Evolutionary conservation across 2,113 vertebrate species (phyloP).

Genomic region (Pangasianodon hypophthalmus): DNA sequence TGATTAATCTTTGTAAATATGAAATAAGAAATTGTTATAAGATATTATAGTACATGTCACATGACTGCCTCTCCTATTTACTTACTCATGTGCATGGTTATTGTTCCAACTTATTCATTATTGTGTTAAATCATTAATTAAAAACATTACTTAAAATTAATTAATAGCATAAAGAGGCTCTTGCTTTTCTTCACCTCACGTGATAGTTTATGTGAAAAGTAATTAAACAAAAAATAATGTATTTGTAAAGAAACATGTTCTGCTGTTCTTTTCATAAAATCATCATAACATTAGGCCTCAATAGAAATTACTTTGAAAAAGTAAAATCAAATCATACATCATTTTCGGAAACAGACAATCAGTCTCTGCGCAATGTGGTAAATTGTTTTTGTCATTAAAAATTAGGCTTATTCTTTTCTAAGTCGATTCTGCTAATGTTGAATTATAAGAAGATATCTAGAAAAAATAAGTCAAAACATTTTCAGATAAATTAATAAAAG

Average conservation of each 20-base stretch:
- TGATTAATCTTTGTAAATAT: not conserved
- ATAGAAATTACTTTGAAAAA: not conserved
- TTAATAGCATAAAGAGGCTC: not conserved
- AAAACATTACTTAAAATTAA: not conserved
- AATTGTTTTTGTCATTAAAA: too few species aligned
- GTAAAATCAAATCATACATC: not conserved
- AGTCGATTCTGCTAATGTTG: not conserved
- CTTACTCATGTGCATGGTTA: not conserved
- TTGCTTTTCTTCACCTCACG: not conserved
- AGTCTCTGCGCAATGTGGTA: too few species aligned
- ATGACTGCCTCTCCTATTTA: not conserved
- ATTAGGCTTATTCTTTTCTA: too few species aligned
- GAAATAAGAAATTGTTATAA: not conserved
- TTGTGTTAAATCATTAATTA: not conserved
- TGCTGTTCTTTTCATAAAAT: not conserved
- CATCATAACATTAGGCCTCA: not conserved
- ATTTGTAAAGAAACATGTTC: not conserved
- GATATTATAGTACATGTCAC: not conserved
- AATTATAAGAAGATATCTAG: too few species aligned
- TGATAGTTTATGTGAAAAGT: not conserved
- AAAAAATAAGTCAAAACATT: not conserved
- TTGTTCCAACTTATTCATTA: not conserved
- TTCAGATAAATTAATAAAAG: not conserved
- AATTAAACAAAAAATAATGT: not conserved
- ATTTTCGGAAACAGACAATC: not conserved